Evolutionary conservation across 1,140 invertebrate species (phyloP).

Genomic region (Sitophilus oryzae): DNA sequence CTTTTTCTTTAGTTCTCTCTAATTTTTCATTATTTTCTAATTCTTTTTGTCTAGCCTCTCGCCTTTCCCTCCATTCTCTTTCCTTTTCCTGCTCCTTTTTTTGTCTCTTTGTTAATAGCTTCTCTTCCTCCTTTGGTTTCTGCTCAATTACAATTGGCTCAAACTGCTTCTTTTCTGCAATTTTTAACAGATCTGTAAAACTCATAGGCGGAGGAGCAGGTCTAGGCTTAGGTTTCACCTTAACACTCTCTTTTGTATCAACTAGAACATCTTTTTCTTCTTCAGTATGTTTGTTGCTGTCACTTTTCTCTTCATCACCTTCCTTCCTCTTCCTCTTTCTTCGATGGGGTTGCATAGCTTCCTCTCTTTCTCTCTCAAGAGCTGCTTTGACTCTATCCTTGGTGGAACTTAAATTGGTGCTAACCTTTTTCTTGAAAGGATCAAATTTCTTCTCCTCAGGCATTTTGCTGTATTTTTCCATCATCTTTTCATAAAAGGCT

Average conservation of each 20-base stretch:
- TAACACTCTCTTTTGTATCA: constrained; percentile 39
- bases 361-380: constrained; percentile 63
- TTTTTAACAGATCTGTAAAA: constrained; percentile 65
- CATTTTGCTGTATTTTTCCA: constrained; percentile 71
- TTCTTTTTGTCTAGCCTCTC: constrained; percentile 36
- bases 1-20: not conserved
- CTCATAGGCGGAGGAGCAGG: constrained; percentile 64
- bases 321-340: constrained; percentile 54
- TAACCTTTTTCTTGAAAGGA: constrained; percentile 41
- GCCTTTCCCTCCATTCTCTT: constrained; percentile 49
- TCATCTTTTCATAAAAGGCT: constrained; percentile 74
- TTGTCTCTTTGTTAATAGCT: constrained; percentile 74
- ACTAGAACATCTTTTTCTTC: constrained; percentile 1
- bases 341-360: constrained; percentile 61
- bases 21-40: constrained; percentile 20
- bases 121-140: constrained; percentile 57
- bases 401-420: constrained; percentile 55
- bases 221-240: constrained; percentile 50
- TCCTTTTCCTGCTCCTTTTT: constrained; percentile 63
- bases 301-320: constrained; percentile 27
- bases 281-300: too few relatives aligned
- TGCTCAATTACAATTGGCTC: constrained; percentile 64
- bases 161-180: constrained; percentile 77
- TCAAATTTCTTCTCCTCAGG: constrained; percentile 60
- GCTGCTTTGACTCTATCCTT: constrained; percentile 69